phyloP scores from a whole-genome alignment of 2,888 invertebrate species.

The Hydroisotoma schaefferi region DNA sequence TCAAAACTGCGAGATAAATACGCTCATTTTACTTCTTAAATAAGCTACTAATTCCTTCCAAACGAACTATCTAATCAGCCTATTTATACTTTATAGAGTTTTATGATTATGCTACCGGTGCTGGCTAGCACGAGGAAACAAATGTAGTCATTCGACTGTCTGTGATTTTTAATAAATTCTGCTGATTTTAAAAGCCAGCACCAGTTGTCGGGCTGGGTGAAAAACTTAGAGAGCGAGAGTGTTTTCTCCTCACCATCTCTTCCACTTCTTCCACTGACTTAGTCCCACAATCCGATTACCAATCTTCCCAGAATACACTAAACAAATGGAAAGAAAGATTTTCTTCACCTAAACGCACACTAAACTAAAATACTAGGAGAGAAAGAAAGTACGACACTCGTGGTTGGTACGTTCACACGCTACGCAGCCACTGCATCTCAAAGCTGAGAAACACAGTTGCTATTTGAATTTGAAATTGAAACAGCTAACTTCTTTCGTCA shows the following conservation, averaged over 20 bases:
- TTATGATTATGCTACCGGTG: too few relatives aligned
- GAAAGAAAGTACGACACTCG: too few relatives aligned
- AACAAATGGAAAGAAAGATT: conserved; percentile 29
- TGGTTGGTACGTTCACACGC: too few relatives aligned
- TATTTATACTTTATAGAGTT: neutral
- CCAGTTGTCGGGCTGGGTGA: neutral
- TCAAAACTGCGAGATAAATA: conserved; percentile 11
- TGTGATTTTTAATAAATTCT: conserved; percentile 14
- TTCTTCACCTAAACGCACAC: too few relatives aligned
- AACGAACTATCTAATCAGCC: conserved; percentile 13
- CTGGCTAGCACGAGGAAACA: neutral
- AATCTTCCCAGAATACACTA: conserved; percentile 40
- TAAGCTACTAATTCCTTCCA: conserved; percentile 6
- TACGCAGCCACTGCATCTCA: too few relatives aligned
- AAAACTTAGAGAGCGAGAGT: neutral
- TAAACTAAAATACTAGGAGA: too few relatives aligned
- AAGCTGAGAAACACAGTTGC: neutral
- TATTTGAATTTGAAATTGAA: conserved; percentile 1
- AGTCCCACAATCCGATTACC: conserved; percentile 38
- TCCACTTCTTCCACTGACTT: conserved; percentile 22
- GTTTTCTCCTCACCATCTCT: too few relatives aligned
- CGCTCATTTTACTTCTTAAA: conserved; percentile 5
- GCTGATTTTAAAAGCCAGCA: conserved; percentile 1
- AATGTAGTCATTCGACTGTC: conserved; percentile 7
- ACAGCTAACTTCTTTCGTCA: conserved; percentile 2